phyloP scores from a whole-genome alignment of 2,113 vertebrate species.

The Himantopus leucocephalus region DNA sequence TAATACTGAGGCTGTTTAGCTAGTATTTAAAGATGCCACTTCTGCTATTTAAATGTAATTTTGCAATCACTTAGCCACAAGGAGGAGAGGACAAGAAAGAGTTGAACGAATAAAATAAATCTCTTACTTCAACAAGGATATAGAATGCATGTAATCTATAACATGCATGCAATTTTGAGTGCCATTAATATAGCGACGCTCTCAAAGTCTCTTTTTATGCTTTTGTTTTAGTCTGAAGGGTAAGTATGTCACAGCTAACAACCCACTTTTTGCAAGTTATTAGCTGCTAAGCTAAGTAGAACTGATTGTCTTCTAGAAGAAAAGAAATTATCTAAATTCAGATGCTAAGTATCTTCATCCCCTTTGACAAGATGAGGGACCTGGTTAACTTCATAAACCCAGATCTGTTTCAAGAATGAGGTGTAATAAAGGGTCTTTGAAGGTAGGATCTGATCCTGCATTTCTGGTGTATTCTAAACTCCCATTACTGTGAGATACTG shows the following conservation, averaged over 20 bases:
- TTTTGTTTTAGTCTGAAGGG: constrained; percentile 45
- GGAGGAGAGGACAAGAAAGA: constrained; percentile 7
- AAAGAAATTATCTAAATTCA: not conserved
- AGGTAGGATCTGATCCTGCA: not conserved
- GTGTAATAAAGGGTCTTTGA: not conserved
- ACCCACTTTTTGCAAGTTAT: not conserved
- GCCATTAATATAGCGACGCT: not conserved
- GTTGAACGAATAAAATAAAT: constrained; percentile 22
- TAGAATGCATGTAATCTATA: not conserved
- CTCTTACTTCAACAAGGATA: not conserved
- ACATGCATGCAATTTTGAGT: not conserved
- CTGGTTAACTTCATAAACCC: not conserved
- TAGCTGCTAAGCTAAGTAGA: not conserved
- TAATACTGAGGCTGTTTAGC: not conserved
- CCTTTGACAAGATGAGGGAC: not conserved
- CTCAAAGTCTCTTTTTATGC: not conserved
- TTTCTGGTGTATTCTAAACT: not conserved
- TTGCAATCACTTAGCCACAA: constrained; percentile 37
- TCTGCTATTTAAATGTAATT: constrained; percentile 29
- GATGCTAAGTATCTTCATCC: not conserved
- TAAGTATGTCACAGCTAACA: not conserved
- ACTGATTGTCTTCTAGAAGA: not conserved
- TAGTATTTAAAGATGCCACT: constrained; percentile 36
- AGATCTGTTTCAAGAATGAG: not conserved
- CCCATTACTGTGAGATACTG: not conserved